Evolutionary conservation across 2,888 invertebrate genomes (phyloP), one percentile per base, ranked within the genome.

Genomic region (Schizaphis graminum): DNA sequence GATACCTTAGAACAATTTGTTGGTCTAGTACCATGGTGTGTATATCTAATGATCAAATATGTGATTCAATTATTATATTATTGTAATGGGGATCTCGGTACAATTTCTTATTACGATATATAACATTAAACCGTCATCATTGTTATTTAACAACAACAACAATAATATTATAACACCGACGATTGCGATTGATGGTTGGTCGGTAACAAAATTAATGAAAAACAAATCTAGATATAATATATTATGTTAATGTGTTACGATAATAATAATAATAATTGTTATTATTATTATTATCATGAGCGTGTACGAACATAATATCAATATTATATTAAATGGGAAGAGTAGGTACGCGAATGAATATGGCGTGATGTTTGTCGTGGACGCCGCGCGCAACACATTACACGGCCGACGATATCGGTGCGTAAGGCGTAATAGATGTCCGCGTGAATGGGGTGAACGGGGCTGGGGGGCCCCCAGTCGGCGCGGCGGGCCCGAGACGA

Each of bases 1-100:
- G 53, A 94, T 94, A 94, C 94, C 94, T 94, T 94, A 10, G 86
- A 91, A 86, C 91, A 86, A 67, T 91, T 94, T 86, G 94, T 91
- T n/a, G 61, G 91, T 91, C 85, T 91, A 94, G 44, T 87, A 94
- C 94, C 94, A 94, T 94, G 86, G 24, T 90, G 86, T 91, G 92
- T 91, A 41, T 90, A 49, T 44, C 26, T 67, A 67, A 91, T 67
- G 56, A 41, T 24, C 26, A 47, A 87, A 61, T 44, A 77, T 77
- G 53, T 85, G 47, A 86, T 11, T 91, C 28, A 67, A 67, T 91
- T n/a, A 56, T 91, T 90, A 77, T 90, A 90, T 53, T 56, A 44
- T 57, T 85, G 44, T 56, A 53, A 92, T 35, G 49, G 67, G 67
- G 61, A 88, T 49, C 61, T 92, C 26, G 35, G n/a, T 67, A 61